A percentile compares a stretch with the other conserved stretches of the same genome.
phyloP scores from a whole-genome alignment of 2,888 invertebrate genomes.

The Peribatodes rhomboidaria region DNA sequence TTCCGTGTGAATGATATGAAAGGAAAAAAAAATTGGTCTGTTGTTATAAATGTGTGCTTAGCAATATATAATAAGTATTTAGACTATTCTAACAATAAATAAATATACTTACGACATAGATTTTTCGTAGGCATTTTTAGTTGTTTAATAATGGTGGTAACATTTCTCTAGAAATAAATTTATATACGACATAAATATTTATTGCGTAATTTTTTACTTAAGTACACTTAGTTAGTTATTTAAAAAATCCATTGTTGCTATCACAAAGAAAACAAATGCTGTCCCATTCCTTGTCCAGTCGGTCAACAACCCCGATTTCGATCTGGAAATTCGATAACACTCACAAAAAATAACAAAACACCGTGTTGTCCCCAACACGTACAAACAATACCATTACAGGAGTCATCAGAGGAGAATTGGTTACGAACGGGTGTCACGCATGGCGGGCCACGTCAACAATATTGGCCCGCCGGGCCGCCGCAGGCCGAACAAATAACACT shows the following conservation, averaged over 20 bases:
- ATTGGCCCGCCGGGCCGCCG: conserved; percentile 49
- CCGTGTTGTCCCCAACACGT: conserved; percentile 50
- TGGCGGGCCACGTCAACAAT: conserved; percentile 56
- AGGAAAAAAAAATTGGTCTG: too few relatives aligned
- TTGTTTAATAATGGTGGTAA: too few relatives aligned
- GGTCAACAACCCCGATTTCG: background rate
- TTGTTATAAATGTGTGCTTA: too few relatives aligned
- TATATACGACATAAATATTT: too few relatives aligned
- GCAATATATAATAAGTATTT: too few relatives aligned
- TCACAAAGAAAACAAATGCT: background rate
- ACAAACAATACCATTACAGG: conserved; percentile 71
- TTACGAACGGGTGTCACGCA: conserved; percentile 71
- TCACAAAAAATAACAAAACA: conserved; percentile 26
- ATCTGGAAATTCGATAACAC: conserved; percentile 5
- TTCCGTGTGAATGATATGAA: too few relatives aligned
- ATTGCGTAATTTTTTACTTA: too few relatives aligned
- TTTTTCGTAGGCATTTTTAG: too few relatives aligned
- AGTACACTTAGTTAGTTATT: too few relatives aligned
- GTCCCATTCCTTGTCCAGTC: background rate
- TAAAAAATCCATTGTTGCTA: background rate
- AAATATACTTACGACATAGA: too few relatives aligned
- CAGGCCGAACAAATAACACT: conserved; percentile 62
- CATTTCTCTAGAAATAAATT: too few relatives aligned
- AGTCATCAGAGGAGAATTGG: conserved; percentile 78
- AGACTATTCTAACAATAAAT: too few relatives aligned